Evolutionary conservation across 2,888 invertebrate species (phyloP).

Genomic region (Mythimna impura): DNA sequence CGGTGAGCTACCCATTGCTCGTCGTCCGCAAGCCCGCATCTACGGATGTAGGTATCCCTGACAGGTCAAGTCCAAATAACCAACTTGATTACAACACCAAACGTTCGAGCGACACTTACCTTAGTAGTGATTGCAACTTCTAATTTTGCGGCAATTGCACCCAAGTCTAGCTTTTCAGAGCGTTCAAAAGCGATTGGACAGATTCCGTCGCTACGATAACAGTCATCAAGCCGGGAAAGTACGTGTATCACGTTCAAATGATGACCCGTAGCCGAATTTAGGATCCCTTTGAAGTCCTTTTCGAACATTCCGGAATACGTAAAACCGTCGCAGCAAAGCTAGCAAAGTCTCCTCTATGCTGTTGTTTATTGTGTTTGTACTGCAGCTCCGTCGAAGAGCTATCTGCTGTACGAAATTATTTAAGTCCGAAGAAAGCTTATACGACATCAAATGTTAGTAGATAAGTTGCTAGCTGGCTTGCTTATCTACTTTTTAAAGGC

Average conservation of each 20-base stretch:
- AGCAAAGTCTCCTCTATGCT: slow-evolving; percentile 10
- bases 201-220: slow-evolving; percentile 5
- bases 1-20: no score
- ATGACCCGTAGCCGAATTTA: slow-evolving; percentile 20
- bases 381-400: slow-evolving; percentile 1
- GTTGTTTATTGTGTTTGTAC: slow-evolving; percentile 9
- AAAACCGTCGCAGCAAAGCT: slow-evolving; percentile 6
- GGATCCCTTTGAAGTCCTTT: slow-evolving; percentile 42
- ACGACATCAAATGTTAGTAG: not conserved
- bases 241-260: slow-evolving; percentile 18
- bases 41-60: not conserved
- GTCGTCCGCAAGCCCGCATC: no score
- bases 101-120: not conserved
- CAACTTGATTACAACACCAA: not conserved
- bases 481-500: no score
- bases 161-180: not conserved
- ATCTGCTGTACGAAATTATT: not conserved
- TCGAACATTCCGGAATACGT: slow-evolving; percentile 3
- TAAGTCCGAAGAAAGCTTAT: not conserved
- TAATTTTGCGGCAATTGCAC: slow-evolving; percentile 3
- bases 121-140: not conserved
- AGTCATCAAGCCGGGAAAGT: slow-evolving; percentile 27
- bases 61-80: not conserved
- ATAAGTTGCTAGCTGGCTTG: not conserved
- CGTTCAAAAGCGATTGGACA: slow-evolving; percentile 22